These are phyloP conservation scores for Chaenocephalus aceratus DNA, from an alignment of 2,113 vertebrate species.

Conservation along the genomic window DNA sequence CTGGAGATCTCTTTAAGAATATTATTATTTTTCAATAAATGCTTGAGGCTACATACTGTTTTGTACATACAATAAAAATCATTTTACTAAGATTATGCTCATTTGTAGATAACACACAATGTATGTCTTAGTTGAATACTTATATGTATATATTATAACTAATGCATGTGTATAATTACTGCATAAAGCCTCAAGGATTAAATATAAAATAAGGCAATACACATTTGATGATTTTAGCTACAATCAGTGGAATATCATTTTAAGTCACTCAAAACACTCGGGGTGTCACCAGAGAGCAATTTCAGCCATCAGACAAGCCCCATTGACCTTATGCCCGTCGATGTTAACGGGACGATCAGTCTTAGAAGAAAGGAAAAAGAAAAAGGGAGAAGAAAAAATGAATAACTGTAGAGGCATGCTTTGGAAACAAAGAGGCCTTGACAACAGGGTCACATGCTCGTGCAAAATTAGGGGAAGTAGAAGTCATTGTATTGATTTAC, in stretches of 20 bases:
- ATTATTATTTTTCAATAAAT: neutral
- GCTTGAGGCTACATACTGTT: conserved; percentile 1
- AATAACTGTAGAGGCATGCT: conserved; percentile 73
- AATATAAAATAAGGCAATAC: neutral
- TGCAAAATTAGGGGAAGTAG: conserved; percentile 74
- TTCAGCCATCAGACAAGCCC: conserved; percentile 67
- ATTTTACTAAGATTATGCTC: neutral
- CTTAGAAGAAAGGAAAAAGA: conserved; percentile 59
- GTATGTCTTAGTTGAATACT: neutral
- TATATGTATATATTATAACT: conserved; percentile 1
- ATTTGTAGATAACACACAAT: neutral
- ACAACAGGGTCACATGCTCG: conserved; percentile 79
- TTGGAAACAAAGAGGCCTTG: conserved; percentile 82
- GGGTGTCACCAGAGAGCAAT: conserved; percentile 61
- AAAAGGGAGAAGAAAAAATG: conserved; percentile 66
- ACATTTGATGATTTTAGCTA: conserved; percentile 4
- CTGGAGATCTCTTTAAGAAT: neutral
- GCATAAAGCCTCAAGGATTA: conserved; percentile 10
- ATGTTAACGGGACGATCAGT: conserved; percentile 70
- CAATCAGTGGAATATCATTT: conserved; percentile 18
- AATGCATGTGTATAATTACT: neutral
- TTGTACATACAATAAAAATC: conserved; percentile 6
- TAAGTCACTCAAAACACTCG: conserved; percentile 29
- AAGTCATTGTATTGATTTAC: conserved; percentile 83
- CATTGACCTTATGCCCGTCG: conserved; percentile 64